Conservation (phyloP, 2,797 vertebrate species). For the Schizopygopsis pylzovi region DNA sequence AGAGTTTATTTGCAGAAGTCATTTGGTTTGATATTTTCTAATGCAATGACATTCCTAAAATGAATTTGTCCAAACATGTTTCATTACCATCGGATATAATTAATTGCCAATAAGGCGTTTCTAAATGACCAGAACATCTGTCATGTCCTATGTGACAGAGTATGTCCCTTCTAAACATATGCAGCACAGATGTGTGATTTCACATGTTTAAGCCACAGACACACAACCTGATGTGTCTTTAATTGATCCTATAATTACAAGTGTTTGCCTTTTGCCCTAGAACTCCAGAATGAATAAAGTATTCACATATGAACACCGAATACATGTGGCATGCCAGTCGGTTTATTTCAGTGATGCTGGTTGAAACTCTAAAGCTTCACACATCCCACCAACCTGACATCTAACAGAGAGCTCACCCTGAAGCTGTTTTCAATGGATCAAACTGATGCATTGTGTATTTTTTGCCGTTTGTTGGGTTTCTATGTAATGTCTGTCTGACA, state of each 20-base stretch:
- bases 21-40: constrained; percentile 3
- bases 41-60: neutral
- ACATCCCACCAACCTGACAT: constrained; percentile 27
- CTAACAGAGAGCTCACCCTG: constrained; percentile 44
- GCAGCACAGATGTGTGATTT: constrained; percentile 76
- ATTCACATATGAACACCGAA: constrained; percentile 29
- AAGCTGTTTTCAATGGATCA: constrained; percentile 49
- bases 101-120: neutral
- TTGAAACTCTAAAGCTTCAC: constrained; percentile 41
- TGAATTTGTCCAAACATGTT: neutral
- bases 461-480: constrained; percentile 47
- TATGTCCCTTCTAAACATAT: constrained; percentile 64
- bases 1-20: neutral
- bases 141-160: constrained; percentile 1
- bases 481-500: constrained; percentile 55
- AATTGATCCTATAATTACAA: constrained; percentile 75
- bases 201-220: constrained; percentile 68
- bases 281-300: constrained; percentile 50
- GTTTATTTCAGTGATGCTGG: constrained; percentile 54
- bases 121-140: neutral
- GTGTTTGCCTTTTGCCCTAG: constrained; percentile 56
- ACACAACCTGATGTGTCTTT: constrained; percentile 73
- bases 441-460: constrained; percentile 49
- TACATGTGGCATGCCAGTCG: constrained; percentile 33
- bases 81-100: neutral